Conservation (phyloP, 2,797 vertebrate genomes). For the Molossus molossus region DNA sequence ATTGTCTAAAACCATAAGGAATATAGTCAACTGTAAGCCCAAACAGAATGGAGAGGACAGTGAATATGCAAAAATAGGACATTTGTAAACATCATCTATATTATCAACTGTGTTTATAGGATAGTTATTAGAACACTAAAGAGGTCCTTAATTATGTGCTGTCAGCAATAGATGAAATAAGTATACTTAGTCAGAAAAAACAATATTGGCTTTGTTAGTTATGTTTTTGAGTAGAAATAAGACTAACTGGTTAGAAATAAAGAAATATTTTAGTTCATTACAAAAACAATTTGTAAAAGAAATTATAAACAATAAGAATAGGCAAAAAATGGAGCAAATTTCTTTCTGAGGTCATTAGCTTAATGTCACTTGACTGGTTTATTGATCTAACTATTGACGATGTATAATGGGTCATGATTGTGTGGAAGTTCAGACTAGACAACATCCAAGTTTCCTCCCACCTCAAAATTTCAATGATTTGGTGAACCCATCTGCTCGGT, state of each 20-base stretch:
- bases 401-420: background rate
- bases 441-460: background rate
- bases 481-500: background rate
- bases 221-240: background rate
- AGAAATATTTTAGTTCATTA: background rate
- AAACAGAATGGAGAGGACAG: background rate
- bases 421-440: background rate
- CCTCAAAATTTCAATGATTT: background rate
- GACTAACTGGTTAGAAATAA: background rate
- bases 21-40: background rate
- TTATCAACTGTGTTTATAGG: background rate
- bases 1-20: background rate
- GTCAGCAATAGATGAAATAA: background rate
- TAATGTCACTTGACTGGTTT: background rate
- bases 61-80: background rate
- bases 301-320: background rate
- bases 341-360: background rate
- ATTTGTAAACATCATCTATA: background rate
- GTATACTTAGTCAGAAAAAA: background rate
- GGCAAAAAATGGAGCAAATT: background rate
- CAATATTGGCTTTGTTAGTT: background rate
- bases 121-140: background rate
- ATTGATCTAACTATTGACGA: background rate
- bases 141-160: background rate
- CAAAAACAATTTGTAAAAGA: background rate